These are phyloP conservation scores for Gasteruption jaculator DNA, from an alignment of 2,888 invertebrate genomes.

Conservation along the genomic window DNA sequence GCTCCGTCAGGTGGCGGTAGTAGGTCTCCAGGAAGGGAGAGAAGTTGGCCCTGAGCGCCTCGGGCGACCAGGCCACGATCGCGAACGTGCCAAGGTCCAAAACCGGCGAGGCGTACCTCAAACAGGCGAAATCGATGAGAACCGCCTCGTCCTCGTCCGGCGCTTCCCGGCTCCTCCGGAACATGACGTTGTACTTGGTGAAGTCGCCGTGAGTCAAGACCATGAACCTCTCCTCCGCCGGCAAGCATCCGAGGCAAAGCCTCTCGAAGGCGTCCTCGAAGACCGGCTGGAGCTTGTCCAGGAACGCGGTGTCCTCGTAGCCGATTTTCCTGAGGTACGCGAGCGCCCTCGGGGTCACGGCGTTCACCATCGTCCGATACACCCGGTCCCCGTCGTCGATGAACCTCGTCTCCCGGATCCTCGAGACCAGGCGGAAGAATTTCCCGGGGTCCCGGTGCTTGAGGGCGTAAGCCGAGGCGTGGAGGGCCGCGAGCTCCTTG, in stretches of 20 bases:
- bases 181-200: constrained; percentile 38
- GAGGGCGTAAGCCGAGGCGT: constrained; percentile 35
- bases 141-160: constrained; percentile 15
- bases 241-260: background rate
- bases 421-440: constrained; percentile 27
- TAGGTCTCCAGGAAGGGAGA: constrained; percentile 31
- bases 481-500: constrained; percentile 37
- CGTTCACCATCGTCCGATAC: constrained; percentile 3
- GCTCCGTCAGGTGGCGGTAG: constrained; percentile 28
- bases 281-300: constrained; percentile 26
- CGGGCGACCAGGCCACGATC: constrained; percentile 26
- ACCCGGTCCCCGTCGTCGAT: background rate
- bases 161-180: constrained; percentile 15
- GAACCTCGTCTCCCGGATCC: constrained; percentile 26
- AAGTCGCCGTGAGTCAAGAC: constrained; percentile 43
- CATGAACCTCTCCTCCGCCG: constrained; percentile 33
- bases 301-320: constrained; percentile 29
- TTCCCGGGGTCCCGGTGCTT: constrained; percentile 26
- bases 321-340: constrained; percentile 22
- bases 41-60: constrained; percentile 21
- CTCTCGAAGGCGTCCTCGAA: constrained; percentile 22
- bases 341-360: constrained; percentile 21
- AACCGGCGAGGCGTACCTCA: constrained; percentile 35
- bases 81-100: constrained; percentile 40
- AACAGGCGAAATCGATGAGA: constrained; percentile 24